Base-by-base conservation (phyloP, 2,797 vertebrate species). In the Karalla daura region DNA sequence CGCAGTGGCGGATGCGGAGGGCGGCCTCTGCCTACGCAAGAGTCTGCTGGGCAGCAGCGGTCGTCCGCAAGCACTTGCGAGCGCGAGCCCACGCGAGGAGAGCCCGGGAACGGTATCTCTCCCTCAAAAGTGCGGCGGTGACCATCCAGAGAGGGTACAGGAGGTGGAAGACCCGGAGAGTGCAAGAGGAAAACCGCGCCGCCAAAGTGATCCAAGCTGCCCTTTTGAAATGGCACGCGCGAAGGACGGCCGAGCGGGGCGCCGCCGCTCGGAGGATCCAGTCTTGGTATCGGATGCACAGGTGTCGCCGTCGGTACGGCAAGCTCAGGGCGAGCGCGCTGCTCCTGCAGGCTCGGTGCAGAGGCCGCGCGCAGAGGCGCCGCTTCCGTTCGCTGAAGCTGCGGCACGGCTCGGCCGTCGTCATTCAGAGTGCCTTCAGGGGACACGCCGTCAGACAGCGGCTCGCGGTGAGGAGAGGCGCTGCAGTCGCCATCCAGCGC, bases 351-450 rank as follows among this genome's bases (percentile, higher is more conserved):
- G 88, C 96, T 20, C 93, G 80, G 63, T 93, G 78, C 59, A 90
- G 90, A 86, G 91, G 90, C 58, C 69, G 18, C 1, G 46, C 14
- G 1, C 87, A 93, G 72, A 91, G 91, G 49, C 46, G 41, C 17
- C 1, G 25, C 60, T 90, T 91, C 45, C 46, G 80, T 25, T 21
- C 5, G 52, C 9, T 90, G 30, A 89, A 90, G 72, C 78, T 78
- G 7, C 88, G 88, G 55, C 76, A 83, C 11, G 11, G 0, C 24
- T 93, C 95, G 2, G 94, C 96, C n/a, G 0, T 91, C 5, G 83
- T 87, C 74, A 94, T 98, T 70, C 98, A 99, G 63, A 86, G 91
- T 2, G 89, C 90, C 52, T 95, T 96, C 74, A 94, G 94, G 75
- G 89, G 92, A 24, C 80, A 88, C 2, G 23, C 56, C 13, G 86